Conservation (phyloP, 2,888 invertebrate species). For the Orchesella flavescens region DNA sequence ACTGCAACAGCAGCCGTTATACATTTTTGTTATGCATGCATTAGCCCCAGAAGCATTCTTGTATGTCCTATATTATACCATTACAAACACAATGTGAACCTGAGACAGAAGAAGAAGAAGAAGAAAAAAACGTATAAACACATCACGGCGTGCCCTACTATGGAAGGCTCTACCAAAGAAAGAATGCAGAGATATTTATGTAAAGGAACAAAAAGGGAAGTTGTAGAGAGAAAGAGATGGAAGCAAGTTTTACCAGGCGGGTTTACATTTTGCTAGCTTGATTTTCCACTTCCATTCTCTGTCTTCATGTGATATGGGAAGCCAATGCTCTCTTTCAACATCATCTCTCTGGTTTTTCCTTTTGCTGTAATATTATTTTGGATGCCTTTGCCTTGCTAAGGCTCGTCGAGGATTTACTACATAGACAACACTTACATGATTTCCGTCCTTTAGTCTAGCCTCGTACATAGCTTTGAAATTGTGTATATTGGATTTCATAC, state of each 20-base stretch:
- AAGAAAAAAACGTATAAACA: conserved; percentile 17
- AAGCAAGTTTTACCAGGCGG: conserved; percentile 19
- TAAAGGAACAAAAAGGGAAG: conserved; percentile 38
- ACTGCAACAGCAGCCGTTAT: conserved; percentile 21
- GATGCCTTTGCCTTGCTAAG: not conserved
- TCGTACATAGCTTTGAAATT: conserved; percentile 34
- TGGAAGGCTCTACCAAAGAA: not conserved
- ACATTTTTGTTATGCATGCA: conserved; percentile 7
- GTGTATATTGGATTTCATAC: conserved; percentile 42
- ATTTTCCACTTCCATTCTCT: conserved; percentile 7
- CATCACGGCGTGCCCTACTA: conserved; percentile 21
- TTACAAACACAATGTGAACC: too few species aligned
- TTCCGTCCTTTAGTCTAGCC: conserved; percentile 18
- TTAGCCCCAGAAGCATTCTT: not conserved
- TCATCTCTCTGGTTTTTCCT: not conserved
- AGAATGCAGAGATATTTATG: conserved; percentile 46
- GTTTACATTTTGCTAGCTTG: conserved; percentile 24
- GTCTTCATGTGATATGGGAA: not conserved
- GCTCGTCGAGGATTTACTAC: not conserved
- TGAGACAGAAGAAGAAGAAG: too few species aligned
- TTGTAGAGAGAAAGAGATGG: conserved; percentile 24
- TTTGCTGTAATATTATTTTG: not conserved
- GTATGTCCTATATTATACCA: conserved; percentile 18
- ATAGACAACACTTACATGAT: conserved; percentile 31
- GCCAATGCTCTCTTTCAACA: conserved; percentile 8